Evolutionary conservation across 2,888 invertebrate genomes (phyloP).

Genomic region (Trypoxylon attenuatum): DNA sequence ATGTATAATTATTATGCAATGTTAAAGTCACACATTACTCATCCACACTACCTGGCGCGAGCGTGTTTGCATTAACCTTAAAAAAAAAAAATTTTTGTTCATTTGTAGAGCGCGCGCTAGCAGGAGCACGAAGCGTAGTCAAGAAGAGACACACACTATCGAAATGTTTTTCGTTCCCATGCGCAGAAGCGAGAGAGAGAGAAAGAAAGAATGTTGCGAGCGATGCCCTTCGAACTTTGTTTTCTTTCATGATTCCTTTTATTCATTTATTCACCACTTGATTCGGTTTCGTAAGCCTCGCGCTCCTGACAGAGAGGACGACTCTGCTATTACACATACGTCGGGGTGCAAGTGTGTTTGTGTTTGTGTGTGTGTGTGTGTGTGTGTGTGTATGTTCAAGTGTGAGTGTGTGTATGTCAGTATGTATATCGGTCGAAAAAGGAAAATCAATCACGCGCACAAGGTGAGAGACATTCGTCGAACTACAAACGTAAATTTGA

Average conservation of each 20-base stretch:
- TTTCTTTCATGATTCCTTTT: conserved; percentile 31
- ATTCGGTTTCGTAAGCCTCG: conserved; percentile 44
- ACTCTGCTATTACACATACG: conserved; percentile 53
- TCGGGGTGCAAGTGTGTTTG: too few relatives aligned
- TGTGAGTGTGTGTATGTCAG: too few relatives aligned
- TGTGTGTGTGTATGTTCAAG: too few relatives aligned
- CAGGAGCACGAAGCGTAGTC: conserved; percentile 49
- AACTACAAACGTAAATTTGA: conserved; percentile 73
- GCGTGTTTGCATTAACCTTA: conserved; percentile 61
- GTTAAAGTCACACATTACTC: conserved; percentile 70
- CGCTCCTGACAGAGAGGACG: conserved; percentile 52
- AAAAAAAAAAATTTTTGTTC: too few relatives aligned
- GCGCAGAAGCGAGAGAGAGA: too few relatives aligned
- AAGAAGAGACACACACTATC: too few relatives aligned
- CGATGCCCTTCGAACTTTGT: conserved; percentile 39
- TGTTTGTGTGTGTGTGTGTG: too few relatives aligned
- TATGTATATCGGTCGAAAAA: conserved; percentile 57
- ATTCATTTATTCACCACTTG: conserved; percentile 29
- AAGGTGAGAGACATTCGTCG: conserved; percentile 74
- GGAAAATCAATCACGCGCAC: conserved; percentile 72
- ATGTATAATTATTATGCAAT: conserved; percentile 75
- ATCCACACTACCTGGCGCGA: conserved; percentile 69
- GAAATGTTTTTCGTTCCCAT: conserved; percentile 23
- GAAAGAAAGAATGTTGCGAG: conserved; percentile 54
- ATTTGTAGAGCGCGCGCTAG: conserved; percentile 19